These are phyloP conservation scores for Callorhinus ursinus DNA, from an alignment of 2,113 vertebrate genomes.

Conservation along the genomic window DNA sequence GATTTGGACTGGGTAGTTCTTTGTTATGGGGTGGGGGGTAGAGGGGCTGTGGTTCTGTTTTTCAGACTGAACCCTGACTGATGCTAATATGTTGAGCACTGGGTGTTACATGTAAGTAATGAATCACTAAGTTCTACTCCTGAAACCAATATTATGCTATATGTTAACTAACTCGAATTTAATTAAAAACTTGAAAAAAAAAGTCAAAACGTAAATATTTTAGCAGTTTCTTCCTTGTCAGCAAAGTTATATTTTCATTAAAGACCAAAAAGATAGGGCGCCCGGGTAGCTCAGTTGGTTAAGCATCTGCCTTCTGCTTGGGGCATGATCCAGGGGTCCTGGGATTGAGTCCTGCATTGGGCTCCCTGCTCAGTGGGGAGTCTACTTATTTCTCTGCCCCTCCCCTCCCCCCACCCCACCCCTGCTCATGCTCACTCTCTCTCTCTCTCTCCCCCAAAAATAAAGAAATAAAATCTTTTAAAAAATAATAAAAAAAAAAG, in stretches of 20 bases:
- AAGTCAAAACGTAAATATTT: not conserved
- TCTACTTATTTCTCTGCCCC: no score
- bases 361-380: no score
- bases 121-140: not conserved
- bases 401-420: no score
- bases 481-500: no score
- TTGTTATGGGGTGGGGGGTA: not conserved
- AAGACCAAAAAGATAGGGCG: not conserved
- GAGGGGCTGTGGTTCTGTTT: not conserved
- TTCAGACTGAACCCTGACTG: not conserved
- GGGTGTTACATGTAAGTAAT: not conserved
- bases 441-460: no score
- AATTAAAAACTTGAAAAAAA: not conserved
- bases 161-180: not conserved
- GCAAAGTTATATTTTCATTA: not conserved
- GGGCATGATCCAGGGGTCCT: no score
- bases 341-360: no score
- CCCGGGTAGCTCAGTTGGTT: no score
- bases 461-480: no score
- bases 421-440: no score
- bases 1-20: not conserved
- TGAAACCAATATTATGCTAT: not conserved
- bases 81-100: not conserved
- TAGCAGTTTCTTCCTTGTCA: not conserved
- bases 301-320: no score